Conservation (phyloP, 2,113 vertebrate species). For the Scomber japonicus region DNA sequence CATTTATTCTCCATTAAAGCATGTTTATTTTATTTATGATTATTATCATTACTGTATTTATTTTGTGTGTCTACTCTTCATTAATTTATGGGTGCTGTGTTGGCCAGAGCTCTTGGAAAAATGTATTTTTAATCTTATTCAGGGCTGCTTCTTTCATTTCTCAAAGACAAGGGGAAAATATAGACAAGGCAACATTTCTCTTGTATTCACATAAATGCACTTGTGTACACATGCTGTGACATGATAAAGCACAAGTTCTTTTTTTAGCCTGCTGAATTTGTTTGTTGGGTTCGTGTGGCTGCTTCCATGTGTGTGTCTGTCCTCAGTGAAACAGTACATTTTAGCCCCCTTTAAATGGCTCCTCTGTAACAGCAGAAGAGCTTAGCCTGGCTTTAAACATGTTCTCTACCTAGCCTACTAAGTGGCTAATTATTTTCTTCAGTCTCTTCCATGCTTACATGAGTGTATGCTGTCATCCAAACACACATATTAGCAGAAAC, state of each 20-base stretch:
- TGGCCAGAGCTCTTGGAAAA: too few species aligned
- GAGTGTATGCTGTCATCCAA: background rate
- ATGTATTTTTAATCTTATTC: too few species aligned
- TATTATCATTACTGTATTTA: too few species aligned
- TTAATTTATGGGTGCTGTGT: too few species aligned
- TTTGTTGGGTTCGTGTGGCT: background rate
- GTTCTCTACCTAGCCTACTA: constrained; percentile 34
- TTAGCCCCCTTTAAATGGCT: constrained; percentile 28
- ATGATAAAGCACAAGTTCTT: constrained; percentile 27
- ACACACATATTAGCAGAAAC: background rate
- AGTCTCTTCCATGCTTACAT: background rate
- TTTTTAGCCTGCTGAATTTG: constrained; percentile 22
- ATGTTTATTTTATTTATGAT: too few species aligned
- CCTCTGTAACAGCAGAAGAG: constrained; percentile 49
- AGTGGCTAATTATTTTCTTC: constrained; percentile 28
- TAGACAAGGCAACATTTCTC: background rate
- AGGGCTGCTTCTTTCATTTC: too few species aligned
- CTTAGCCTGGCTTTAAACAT: constrained; percentile 57
- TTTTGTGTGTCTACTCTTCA: too few species aligned
- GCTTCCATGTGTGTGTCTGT: constrained; percentile 25
- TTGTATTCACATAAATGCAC: background rate
- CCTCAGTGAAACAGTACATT: constrained; percentile 36
- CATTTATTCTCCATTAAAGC: too few species aligned
- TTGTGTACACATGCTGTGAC: background rate
- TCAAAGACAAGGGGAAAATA: background rate